Conservation (phyloP, 2,888 invertebrate species). For the Athalia cordata region DNA sequence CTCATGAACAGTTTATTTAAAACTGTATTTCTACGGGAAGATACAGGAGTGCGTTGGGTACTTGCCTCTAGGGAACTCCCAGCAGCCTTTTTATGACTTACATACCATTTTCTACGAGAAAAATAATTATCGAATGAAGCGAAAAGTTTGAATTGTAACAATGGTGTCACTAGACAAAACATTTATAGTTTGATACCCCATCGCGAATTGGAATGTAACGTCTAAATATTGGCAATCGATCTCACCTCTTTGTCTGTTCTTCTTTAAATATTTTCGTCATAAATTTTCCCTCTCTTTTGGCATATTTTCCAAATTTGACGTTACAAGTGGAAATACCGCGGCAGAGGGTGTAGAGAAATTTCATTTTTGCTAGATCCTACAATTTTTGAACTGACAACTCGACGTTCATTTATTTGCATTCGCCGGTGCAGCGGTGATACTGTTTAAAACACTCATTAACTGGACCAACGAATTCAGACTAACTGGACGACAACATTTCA, state of each 20-base stretch:
- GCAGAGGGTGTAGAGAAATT: constrained; percentile 20
- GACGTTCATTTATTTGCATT: not conserved
- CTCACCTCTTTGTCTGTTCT: constrained; percentile 56
- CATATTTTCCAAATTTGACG: constrained; percentile 45
- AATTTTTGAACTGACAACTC: not conserved
- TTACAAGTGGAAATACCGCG: constrained; percentile 46
- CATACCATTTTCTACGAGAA: too few species aligned
- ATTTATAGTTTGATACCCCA: too few species aligned
- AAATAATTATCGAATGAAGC: too few species aligned
- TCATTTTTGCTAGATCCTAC: constrained; percentile 10
- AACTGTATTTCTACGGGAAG: constrained; percentile 78
- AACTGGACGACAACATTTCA: constrained; percentile 11
- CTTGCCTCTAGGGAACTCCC: too few species aligned
- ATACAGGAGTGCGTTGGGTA: constrained; percentile 57
- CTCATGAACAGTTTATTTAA: constrained; percentile 89
- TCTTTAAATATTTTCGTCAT: constrained; percentile 55
- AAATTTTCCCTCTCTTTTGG: constrained; percentile 54
- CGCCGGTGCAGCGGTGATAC: not conserved
- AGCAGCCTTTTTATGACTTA: too few species aligned
- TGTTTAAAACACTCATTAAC: not conserved
- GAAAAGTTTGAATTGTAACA: too few species aligned
- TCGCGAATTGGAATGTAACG: too few species aligned
- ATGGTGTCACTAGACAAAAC: too few species aligned
- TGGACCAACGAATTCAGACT: too few species aligned
- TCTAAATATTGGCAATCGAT: not conserved